Conservation (phyloP, 2,113 vertebrate species). For the Aspiorhynchus laticeps region DNA sequence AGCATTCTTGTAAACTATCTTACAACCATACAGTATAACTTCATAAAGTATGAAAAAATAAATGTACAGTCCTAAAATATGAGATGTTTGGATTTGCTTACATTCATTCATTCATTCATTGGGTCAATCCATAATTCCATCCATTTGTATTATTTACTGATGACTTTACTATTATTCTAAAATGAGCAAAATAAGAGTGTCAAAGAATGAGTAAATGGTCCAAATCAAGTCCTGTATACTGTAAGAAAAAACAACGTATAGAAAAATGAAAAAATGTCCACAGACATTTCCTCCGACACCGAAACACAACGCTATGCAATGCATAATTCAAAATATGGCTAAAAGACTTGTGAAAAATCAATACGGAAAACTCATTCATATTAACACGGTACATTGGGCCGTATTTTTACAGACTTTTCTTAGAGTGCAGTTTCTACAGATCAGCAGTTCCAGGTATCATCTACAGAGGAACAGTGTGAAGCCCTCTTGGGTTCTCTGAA, state of each 20-base stretch:
- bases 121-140: not conserved
- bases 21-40: too few relatives aligned
- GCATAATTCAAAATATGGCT: not conserved
- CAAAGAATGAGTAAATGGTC: too few relatives aligned
- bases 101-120: too few relatives aligned
- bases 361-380: not conserved
- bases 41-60: not conserved
- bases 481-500: not conserved
- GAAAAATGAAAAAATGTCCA: not conserved
- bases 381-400: not conserved
- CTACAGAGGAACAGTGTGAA: not conserved
- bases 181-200: not conserved
- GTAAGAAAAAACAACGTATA: too few relatives aligned
- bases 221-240: too few relatives aligned
- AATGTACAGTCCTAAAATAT: not conserved
- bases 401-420: not conserved
- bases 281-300: not conserved
- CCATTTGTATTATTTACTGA: not conserved
- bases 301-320: not conserved
- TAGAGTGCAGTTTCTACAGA: not conserved
- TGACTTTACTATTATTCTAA: not conserved
- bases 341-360: not conserved
- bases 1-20: too few relatives aligned
- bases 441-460: not conserved
- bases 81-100: too few relatives aligned